Percentiles rank a stretch among this genome's conserved stretches.
Evolutionary conservation across 1,140 invertebrate species (phyloP).

Genomic region (Cataglyphis hispanica): DNA sequence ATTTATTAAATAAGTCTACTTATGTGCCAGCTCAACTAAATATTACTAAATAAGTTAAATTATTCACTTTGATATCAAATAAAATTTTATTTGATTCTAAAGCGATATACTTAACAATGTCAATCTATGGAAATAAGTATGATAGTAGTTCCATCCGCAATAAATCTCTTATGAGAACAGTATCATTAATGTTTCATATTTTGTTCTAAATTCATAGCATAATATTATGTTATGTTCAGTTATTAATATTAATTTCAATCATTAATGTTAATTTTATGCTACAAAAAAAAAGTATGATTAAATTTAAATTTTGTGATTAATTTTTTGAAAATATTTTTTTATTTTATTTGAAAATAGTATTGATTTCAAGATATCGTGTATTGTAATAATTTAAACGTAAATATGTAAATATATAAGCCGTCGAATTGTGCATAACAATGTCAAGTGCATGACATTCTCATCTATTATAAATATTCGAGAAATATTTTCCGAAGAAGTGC

Average conservation of each 20-base stretch:
- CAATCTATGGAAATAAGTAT: not conserved
- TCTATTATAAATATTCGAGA: slow-evolving; percentile 14
- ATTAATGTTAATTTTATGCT: not conserved
- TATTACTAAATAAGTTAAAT: not conserved
- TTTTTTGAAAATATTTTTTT: not conserved
- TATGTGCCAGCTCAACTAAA: not conserved
- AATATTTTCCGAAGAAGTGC: slow-evolving; percentile 30
- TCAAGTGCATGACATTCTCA: slow-evolving; percentile 7
- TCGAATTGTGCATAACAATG: not conserved
- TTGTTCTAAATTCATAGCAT: not conserved
- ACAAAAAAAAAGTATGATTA: not conserved
- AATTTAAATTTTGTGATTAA: not conserved
- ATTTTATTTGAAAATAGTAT: not conserved
- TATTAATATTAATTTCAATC: slow-evolving; percentile 8
- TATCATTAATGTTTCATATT: slow-evolving; percentile 13
- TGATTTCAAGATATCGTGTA: not conserved
- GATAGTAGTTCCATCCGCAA: not conserved
- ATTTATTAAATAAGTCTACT: not conserved
- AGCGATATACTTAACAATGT: not conserved
- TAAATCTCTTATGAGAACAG: slow-evolving; percentile 2
- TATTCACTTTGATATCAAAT: not conserved
- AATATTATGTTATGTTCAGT: not conserved
- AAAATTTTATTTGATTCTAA: not conserved
- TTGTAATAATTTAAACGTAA: not conserved
- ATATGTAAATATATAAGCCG: not conserved